Evolutionary conservation across 1,140 invertebrate genomes (phyloP), one percentile per base, ranked within the genome.

Genomic region (Amyelois transitella): DNA sequence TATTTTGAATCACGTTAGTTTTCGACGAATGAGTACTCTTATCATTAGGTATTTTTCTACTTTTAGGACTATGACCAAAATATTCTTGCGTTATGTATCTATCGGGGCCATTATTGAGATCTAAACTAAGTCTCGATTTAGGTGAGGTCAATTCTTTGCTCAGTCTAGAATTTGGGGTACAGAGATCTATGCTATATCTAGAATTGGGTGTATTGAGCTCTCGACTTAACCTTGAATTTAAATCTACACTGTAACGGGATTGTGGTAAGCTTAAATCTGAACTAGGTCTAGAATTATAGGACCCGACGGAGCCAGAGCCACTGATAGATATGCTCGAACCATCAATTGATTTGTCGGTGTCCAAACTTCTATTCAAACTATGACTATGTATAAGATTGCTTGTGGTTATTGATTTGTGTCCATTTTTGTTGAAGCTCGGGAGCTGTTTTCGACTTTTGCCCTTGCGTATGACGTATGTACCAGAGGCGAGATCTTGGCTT

Each of bases 401-500:
- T 14, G 81, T 70, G 47, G 88, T 90, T 0, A 72, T 80, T 12
- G 77, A 77, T 18, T 89, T 90, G 47, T 81, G 90, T 14, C 71
- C 22, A 48, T 72, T 83, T 65, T 89, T 89, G 53, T 84, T 80
- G 59, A 89, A 88, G 50, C 73, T 78, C 20, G 88, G 88, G 61
- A 89, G 69, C 51, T 89, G 84, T 69, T 89, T 89, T 25, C 88
- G 62, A 44, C 91, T 72, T 89, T 90, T 68, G 76, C 91, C 93
- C 48, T 92, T 91, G 17, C 94, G 79, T 52, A 94, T 94, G 6
- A 94, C 91, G 66, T 94, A 94, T 7, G 93, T 94, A n/a, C 93
- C 93, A 24, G 91, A 91, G 18, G 90, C 91, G 2, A 93, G 68
- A 60, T 92, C 92, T 57, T 91, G 66, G 72, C 91, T 51, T 68